phyloP scores from a whole-genome alignment of 2,888 invertebrate genomes.

The Bunonema sp. region DNA sequence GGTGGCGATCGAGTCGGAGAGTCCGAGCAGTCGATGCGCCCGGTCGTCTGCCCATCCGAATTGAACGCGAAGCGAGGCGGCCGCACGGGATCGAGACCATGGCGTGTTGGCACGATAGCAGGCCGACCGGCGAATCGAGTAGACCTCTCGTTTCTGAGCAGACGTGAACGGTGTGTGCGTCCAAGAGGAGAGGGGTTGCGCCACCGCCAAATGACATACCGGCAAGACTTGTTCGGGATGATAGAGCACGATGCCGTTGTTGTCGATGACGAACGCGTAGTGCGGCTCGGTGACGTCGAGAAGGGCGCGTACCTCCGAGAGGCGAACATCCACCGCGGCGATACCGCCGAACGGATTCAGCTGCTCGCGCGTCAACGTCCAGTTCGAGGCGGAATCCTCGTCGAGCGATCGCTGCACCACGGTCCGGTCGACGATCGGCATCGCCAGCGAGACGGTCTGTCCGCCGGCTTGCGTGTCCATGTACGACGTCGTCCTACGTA shows the following conservation, averaged over 20 bases:
- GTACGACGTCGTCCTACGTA: conserved; percentile 29
- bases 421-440: conserved; percentile 21
- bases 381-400: conserved; percentile 3
- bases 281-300: no score
- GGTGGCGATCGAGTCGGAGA: conserved; percentile 32
- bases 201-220: conserved; percentile 7
- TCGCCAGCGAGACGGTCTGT: conserved; percentile 24
- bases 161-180: not conserved
- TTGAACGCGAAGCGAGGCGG: conserved; percentile 18
- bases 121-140: conserved; percentile 29
- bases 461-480: conserved; percentile 37
- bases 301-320: conserved; percentile 2
- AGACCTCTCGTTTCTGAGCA: conserved; percentile 27
- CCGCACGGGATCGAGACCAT: not conserved
- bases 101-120: conserved; percentile 22
- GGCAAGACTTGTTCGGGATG: conserved; percentile 33
- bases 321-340: conserved; percentile 15
- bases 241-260: conserved; percentile 37
- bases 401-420: conserved; percentile 6
- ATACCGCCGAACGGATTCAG: conserved; percentile 20
- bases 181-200: not conserved
- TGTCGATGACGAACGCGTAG: conserved; percentile 32
- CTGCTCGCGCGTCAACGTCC: conserved; percentile 5
- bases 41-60: conserved; percentile 33
- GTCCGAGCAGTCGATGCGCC: conserved; percentile 29